Evolutionary conservation across 2,888 invertebrate genomes (phyloP), one percentile per base, ranked within the genome.

Genomic region (Pristionchus entomophagus): DNA sequence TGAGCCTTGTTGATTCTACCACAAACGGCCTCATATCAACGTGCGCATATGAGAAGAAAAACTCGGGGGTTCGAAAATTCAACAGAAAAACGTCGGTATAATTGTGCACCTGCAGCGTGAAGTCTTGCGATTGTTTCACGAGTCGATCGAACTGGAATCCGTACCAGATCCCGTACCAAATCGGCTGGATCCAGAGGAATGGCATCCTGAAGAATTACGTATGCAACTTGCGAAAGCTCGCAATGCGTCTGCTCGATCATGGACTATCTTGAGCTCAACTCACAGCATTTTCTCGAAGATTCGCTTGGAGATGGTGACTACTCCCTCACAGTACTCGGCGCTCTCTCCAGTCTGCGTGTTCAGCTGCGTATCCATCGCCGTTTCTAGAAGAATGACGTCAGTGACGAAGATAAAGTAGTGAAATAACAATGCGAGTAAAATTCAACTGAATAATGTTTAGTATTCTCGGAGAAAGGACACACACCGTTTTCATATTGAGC

Each of bases 141-240:
- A 86, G 80, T 22, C 69, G 38, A 35, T 89, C 86, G 53, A 89
- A 91, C 51, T 87, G 87, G 45, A 84, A 85, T 0, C 89, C 89
- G 82, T 95, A 94, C 2, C 93, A 93, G 0, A 96, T 94, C 8
- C 96, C 94, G 88, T 95, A 95, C 93, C 95, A 96, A 62, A 96
- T 91, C 4, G 94, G 93, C 49, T 95, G 94, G 0, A 94, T 91
- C 91, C 95, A 95, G 0, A 95, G 93, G 94, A 96, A 95, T 0
- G 96, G 95, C 83, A 91, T 88, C 62, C 93, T 88, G 22, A 14
- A 53, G 56, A 49, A 49, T 29, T 35, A 5, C 59, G 26, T 26
- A 22, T n/a, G 3, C 5, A 8, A 56, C n/a, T n/a, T n/a, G 19
- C 19, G 3, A 1, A 56, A n/a, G n/a, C n/a, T 8, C 8, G 56